Evolutionary conservation across 2,113 vertebrate species (phyloP), one percentile per base, ranked within the genome.

Genomic region (Stigmatopora argus): DNA sequence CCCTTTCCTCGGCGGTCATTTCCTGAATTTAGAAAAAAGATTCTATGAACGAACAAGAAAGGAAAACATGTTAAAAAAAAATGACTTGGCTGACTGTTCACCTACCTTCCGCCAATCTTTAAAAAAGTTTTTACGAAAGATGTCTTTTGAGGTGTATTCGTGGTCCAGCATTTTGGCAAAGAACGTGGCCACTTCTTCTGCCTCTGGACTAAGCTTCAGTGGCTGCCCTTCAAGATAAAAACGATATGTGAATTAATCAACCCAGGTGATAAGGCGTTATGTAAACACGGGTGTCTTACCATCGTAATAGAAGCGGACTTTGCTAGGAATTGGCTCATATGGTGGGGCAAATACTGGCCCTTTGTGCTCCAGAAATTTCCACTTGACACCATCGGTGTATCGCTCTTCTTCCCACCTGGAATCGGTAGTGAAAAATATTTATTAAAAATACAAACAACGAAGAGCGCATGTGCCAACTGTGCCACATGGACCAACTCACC

Each of bases 101-200:
- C 45, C 2, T 73, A 99, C 97, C 94, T 97, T 99, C 64, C 93
- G 92, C 97, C 97, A 99, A 81, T 98, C 96, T 85, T 97, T 98
- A 71, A 98, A 98, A 74, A 99, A 99, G 87, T 99, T 99, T 91
- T 99, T 97, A 83, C 95, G 94, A 84, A 99, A 99, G 89, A 95
- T 92, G 55, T 99, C 95, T 79, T 98, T 98, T 71, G 97, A 97
- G 85, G 96, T 98, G 90, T 99, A 99, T 77, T 98, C 96, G 4
- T 99, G 96, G 78, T 98, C 96, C 75, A 99, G 91, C 96, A 99
- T 99, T 93, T 99, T 98, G 78, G 91, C 94, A 90, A 97, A 99
- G 87, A 99, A 99, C 0, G 95, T 98, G 66, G 95, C 96, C 71
- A 98, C 96, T 86, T 99, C 97, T 89, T 98, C 96, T 69, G 95